Percentiles rank a stretch among this genome's conserved stretches.
These are phyloP conservation scores for Limnephilus lunatus DNA, from an alignment of 2,888 invertebrate species.

Conservation along the genomic window DNA sequence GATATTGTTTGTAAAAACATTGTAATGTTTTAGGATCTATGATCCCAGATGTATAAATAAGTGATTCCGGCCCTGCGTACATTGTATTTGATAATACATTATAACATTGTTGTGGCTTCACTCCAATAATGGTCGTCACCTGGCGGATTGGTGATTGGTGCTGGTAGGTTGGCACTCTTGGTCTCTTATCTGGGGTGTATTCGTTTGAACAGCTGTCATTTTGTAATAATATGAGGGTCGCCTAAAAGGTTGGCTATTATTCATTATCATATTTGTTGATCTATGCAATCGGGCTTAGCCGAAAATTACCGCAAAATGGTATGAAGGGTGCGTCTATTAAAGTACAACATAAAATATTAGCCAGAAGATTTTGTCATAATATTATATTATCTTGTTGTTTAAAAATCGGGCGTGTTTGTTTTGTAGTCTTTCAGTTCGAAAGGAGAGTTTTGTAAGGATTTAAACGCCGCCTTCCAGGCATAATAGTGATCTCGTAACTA, in stretches of 20 bases:
- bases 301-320: neutral
- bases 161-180: neutral
- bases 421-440: no score
- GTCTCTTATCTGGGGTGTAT: neutral
- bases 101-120: neutral
- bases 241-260: neutral
- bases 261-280: neutral
- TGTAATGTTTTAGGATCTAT: no score
- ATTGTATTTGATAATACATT: neutral
- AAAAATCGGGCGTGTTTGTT: neutral
- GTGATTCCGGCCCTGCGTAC: neutral
- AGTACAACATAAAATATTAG: neutral
- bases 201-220: constrained; percentile 16
- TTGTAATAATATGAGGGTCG: constrained; percentile 11
- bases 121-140: neutral
- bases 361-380: neutral
- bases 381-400: neutral
- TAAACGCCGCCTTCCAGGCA: no score
- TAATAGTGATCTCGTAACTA: no score
- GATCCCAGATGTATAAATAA: neutral
- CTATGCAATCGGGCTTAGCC: neutral
- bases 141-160: neutral
- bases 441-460: no score
- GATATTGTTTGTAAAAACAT: no score
- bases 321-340: neutral